A percentile compares a stretch with the other conserved stretches of the same genome.
These are phyloP conservation scores for Odontocolon sp. DNA, from an alignment of 2,888 invertebrate species.

Conservation along the genomic window DNA sequence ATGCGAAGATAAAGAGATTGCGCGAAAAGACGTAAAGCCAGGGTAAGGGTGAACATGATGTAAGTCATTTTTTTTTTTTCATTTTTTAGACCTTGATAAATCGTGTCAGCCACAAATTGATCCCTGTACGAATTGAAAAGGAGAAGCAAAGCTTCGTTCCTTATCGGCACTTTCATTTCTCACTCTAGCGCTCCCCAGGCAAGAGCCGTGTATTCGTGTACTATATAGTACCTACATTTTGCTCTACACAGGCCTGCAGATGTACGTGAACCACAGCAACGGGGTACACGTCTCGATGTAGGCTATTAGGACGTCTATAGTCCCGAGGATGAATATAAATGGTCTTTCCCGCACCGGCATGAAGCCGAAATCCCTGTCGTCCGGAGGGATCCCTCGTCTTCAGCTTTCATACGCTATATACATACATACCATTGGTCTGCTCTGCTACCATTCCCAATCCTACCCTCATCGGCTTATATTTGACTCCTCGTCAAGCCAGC, in stretches of 20 bases:
- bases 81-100: conserved; percentile 16
- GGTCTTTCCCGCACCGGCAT: conserved; percentile 28
- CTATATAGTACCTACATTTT: neutral
- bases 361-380: conserved; percentile 39
- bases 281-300: conserved; percentile 12
- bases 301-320: conserved; percentile 45
- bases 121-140: conserved; percentile 35
- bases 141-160: conserved; percentile 19
- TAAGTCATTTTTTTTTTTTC: conserved; percentile 3
- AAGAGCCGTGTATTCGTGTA: neutral
- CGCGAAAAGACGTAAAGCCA: neutral
- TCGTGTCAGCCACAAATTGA: conserved; percentile 22
- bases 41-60: neutral
- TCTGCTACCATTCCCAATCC: neutral
- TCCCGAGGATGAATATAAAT: conserved; percentile 51
- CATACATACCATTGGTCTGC: neutral
- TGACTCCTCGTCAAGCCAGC: conserved; percentile 13
- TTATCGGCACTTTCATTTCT: conserved; percentile 47
- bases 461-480: conserved; percentile 26
- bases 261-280: neutral
- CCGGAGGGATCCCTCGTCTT: conserved; percentile 1
- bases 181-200: conserved; percentile 11
- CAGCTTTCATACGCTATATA: neutral
- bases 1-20: neutral
- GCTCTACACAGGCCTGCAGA: neutral